Evolutionary conservation across 1,140 invertebrate species (phyloP), one percentile per base, ranked within the genome.

Genomic region (Pogonognathellus flavescens): DNA sequence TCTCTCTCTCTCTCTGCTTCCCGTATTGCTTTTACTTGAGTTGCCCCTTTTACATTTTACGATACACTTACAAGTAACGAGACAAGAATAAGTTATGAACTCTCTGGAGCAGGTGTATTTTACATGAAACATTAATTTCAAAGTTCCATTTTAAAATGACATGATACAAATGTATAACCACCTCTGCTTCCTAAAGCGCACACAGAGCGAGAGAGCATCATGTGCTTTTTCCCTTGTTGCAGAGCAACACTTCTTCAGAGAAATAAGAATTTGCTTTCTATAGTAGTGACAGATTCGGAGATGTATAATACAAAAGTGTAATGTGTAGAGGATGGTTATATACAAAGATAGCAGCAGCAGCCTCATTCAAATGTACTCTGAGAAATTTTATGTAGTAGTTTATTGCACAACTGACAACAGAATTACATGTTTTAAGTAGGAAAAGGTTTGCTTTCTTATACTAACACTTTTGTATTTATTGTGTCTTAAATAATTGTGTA

Each of bases 71-170:
- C n/a, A 14, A 41, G 70, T 76, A 76, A 76, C 31, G 70, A 76
- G 70, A 76, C 14, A 76, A 76, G 70, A 76, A 76, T 76, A 31
- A 76, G 70, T 76, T 76, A 76, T 76, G 70, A 76, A 76, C 70
- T 76, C 16, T 13, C 16, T 13, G 70, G 41, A 50, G 70, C 70
- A 76, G 70, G 70, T 76, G 70, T 76, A 76, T 76, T 76, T 76
- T 76, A 76, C 70, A 76, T 76, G 70, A 76, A 76, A 16, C 70
- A 76, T 76, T 76, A 76, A 76, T 76, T 76, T 50, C 70, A 76
- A 76, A 76, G 41, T 49, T 50, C 41, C 70, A 76, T 76, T 76
- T 76, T 49, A 76, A 76, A 76, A 76, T 76, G 70, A 76, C 70
- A 76, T 49, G 16, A 16, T 31, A 76, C 41, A 76, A 49, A 41